Conservation (phyloP, 2,797 vertebrate species). For the Typhlichthys eigenmanni region DNA sequence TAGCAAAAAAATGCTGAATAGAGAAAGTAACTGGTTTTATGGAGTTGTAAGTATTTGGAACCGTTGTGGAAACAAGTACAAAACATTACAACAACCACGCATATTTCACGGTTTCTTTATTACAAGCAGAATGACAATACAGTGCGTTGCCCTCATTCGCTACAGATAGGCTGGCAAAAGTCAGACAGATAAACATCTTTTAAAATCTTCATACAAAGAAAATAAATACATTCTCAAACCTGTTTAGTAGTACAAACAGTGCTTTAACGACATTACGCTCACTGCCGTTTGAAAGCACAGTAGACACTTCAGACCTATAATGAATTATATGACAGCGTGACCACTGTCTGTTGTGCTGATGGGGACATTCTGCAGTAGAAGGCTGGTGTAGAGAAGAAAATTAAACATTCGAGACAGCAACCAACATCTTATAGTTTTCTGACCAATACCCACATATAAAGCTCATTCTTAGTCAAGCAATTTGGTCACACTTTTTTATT, state of each 20-base stretch:
- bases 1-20: not conserved
- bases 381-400: slow-evolving; percentile 76
- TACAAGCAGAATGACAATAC: slow-evolving; percentile 86
- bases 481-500: slow-evolving; percentile 75
- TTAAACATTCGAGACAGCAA: slow-evolving; percentile 61
- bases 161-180: slow-evolving; percentile 83
- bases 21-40: not conserved
- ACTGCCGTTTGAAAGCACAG: slow-evolving; percentile 13
- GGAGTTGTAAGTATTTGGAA: too few relatives aligned
- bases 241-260: slow-evolving; percentile 77
- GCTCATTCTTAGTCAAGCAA: slow-evolving; percentile 68
- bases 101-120: slow-evolving; percentile 74
- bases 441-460: slow-evolving; percentile 39
- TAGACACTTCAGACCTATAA: slow-evolving; percentile 52
- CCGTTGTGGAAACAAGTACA: too few relatives aligned
- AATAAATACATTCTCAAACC: slow-evolving; percentile 63
- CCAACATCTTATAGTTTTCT: slow-evolving; percentile 21
- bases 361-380: slow-evolving; percentile 77
- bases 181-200: slow-evolving; percentile 74
- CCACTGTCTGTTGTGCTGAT: slow-evolving; percentile 70
- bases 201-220: slow-evolving; percentile 73
- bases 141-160: slow-evolving; percentile 81
- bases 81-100: too few relatives aligned
- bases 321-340: slow-evolving; percentile 60
- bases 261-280: slow-evolving; percentile 66